Evolutionary conservation across 2,888 invertebrate genomes (phyloP), one percentile per base, ranked within the genome.

Genomic region (Drosophila fungiperda): DNA sequence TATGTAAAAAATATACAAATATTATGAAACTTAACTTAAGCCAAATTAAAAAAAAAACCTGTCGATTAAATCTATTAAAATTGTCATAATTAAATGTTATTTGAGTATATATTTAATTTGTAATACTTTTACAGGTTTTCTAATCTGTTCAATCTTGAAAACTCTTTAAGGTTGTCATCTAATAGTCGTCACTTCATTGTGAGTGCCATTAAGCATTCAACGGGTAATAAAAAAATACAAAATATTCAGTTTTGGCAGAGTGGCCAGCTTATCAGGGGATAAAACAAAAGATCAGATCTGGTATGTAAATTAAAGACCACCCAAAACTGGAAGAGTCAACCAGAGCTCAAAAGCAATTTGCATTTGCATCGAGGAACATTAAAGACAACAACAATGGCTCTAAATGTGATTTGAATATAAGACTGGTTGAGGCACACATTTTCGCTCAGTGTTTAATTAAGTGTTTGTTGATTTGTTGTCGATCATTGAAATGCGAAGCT

Each of bases 391-490:
- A 52, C 50, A 62, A 66, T 72, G 59, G 72, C 57, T 64, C 63
- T 50, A 64, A 64, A 49, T 2, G n/a, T 58, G 48, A 52, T 76
- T 87, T 72, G 65, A 73, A 70, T 80, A 65, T 54, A 45, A 33
- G 23, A 52, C 49, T 33, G 38, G 23, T 32, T 36, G 49, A 36
- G 35, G n/a, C 49, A 38, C 53, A 26, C 38, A 35, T 59, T 67
- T 77, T 66, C 53, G 68, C 67, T 70, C 70, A 74, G 75, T 82
- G 75, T 80, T 73, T 82, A 85, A 85, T 85, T 85, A 85, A 85
- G 89, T 90, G 89, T 88, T 78, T 88, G 83, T 90, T 85, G 90
- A 85, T 90, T 85, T 85, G 38, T 55, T 83, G 90, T 88, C 78
- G 89, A 73, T 72, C 80, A 75, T 82, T 82, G 74, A 73, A 75